Evolutionary conservation across 1,140 invertebrate species (phyloP), one percentile per base, ranked within the genome.

Genomic region (Ladona fulva): DNA sequence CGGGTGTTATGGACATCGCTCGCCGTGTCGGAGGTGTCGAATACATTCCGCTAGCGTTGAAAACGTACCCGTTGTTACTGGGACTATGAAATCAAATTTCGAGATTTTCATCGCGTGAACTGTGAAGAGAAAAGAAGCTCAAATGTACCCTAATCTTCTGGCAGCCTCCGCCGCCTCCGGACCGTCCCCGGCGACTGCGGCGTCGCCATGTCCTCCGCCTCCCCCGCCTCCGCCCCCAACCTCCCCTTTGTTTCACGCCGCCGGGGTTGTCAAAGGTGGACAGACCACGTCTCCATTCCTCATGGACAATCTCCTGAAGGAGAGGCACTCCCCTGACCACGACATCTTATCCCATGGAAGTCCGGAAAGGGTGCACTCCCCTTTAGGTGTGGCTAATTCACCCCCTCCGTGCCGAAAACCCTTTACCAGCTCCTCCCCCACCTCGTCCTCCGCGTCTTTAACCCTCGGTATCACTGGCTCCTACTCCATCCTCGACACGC

Each of bases 301-400:
- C 19, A 86, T 89, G 84, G 87, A 89, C 81, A 88, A 88, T 81
- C 81, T 89, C 24, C 83, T 88, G 25, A 84, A 87, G 79, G 87
- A 86, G 79, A 86, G 85, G 80, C 81, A 82, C 24, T 80, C 85
- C 25, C 80, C 82, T 16, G 83, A 81, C 22, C 81, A 82, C 42
- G 24, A 22, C 29, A 83, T 85, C 24, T 82, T 86, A 22, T 84
- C 84, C 1, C 37, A 16, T 25, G 29, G 24, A 6, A 37, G 29
- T 37, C 29, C 29, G 3, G 29, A 37, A 5, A 37, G 29, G 29
- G 29, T 37, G 8, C 29, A 37, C 29, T 37, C 29, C 1, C 29
- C 29, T 37, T 37, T 37, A 37, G 29, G 29, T 37, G 29, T 1
- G 29, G 29, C 29, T 8, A 37, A 37, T 8, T 37, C 29, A 8